Base-by-base conservation (phyloP, 2,113 vertebrate genomes). In the Nestor notabilis region DNA sequence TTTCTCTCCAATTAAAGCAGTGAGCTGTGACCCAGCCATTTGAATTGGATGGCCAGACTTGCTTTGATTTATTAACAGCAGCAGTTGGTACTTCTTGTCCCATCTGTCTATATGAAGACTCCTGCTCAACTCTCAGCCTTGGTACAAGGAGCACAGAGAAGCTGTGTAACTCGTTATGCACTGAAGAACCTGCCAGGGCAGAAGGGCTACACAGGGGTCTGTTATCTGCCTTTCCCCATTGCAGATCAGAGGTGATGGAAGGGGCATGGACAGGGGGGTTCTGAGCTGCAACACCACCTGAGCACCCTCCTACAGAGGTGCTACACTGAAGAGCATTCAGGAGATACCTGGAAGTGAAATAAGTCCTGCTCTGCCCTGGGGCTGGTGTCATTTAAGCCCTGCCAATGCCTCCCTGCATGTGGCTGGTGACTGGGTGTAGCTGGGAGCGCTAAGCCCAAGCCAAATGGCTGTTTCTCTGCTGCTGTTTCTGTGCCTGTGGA, bases 231-330 rank as follows among this genome's bases (percentile, higher is more conserved):
- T 4, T 13, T 79, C 47, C 28, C 17, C 41, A 43, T 8, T 41
- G 24, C 17, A 53, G n/a, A n/a, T 23, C 15, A 33, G 66, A 58
- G 23, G 0, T 35, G 56, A n/a, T 10, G n/a, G 65, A 70, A 63
- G 25, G 46, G 10, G 55, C 0, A 0, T 8, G 21, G 13, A 33
- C 0, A 5, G 13, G 9, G 35, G 41, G 7, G 3, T 64, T 71
- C 43, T 83, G 81, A 80, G 61, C 71, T 82, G 17, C 25, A 70
- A 46, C 69, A 84, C 17, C 6, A 21, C 31, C 55, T 43, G 63
- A 60, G 46, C 35, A 43, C 44, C 7, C 24, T 81, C 28, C 31
- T 44, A 20, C 17, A 46, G 56, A 56, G 44, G 20, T 80, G 14
- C 37, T 72, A 35, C 18, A 11, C 41, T n/a, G 65, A 18, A 79